phyloP scores from a whole-genome alignment of 2,888 invertebrate genomes.

The Caenorhabditis becei region DNA sequence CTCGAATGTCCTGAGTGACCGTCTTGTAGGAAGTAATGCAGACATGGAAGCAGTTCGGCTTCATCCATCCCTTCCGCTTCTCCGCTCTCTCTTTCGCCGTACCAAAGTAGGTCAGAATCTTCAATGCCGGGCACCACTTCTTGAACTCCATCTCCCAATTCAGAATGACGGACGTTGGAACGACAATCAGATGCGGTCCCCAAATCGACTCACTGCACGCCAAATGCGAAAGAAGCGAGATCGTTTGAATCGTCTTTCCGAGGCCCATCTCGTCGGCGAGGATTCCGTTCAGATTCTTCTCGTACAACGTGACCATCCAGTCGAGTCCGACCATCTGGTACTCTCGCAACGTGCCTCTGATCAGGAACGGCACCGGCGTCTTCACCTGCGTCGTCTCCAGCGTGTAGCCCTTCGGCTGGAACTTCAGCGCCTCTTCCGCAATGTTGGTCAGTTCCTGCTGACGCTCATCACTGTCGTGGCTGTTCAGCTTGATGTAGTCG shows the following conservation, averaged over 20 bases:
- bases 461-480: slow-evolving; percentile 73
- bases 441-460: slow-evolving; percentile 77
- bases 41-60: slow-evolving; percentile 93
- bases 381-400: slow-evolving; percentile 94
- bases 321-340: slow-evolving; percentile 98
- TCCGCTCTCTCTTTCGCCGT: slow-evolving; percentile 91
- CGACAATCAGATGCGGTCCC: slow-evolving; percentile 99
- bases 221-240: slow-evolving; percentile 93
- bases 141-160: slow-evolving; percentile 99
- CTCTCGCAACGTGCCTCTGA: slow-evolving; percentile 92
- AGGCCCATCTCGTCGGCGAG: slow-evolving; percentile 83
- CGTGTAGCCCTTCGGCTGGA: slow-evolving; percentile 98
- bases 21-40: slow-evolving; percentile 85
- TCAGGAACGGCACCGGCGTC: slow-evolving; percentile 93
- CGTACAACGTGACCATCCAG: slow-evolving; percentile 97
- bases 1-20: slow-evolving; percentile 97
- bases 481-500: slow-evolving; percentile 73
- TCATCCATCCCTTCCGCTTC: slow-evolving; percentile 90
- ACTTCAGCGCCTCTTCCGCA: slow-evolving; percentile 91
- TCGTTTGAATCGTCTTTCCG: slow-evolving; percentile 86
- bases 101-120: slow-evolving; percentile 98
- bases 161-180: slow-evolving; percentile 98
- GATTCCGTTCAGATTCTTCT: slow-evolving; percentile 95
- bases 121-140: slow-evolving; percentile 99
- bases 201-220: slow-evolving; percentile 94